These are phyloP conservation scores for Cyclargus thomasi DNA, from an alignment of 1,140 invertebrate species.

Conservation along the genomic window DNA sequence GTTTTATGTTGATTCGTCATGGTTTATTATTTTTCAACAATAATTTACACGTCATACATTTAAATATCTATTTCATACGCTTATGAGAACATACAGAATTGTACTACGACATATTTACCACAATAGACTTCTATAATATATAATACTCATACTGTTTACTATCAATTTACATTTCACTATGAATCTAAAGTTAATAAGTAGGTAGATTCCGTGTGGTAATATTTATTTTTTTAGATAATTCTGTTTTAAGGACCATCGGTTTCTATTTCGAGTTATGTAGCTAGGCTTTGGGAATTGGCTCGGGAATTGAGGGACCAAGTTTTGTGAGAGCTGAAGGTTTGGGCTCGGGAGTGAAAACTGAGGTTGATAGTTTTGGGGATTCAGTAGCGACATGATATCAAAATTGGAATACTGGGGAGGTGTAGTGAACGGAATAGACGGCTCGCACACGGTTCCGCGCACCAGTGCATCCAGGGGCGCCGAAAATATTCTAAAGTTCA, in stretches of 20 bases:
- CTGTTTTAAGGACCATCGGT: conserved; percentile 31
- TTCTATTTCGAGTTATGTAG: conserved; percentile 17
- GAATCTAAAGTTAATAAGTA: neutral
- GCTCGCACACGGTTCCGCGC: conserved; percentile 82
- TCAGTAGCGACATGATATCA: neutral
- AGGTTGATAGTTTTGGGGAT: neutral
- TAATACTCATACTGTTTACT: neutral
- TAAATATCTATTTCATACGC: neutral
- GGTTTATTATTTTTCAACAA: neutral
- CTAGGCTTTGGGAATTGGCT: conserved; percentile 20
- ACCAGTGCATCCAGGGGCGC: conserved; percentile 79
- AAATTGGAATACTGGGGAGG: neutral
- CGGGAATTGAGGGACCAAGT: conserved; percentile 17
- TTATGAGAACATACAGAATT: neutral
- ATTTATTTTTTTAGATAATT: conserved; percentile 22
- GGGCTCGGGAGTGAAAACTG: neutral
- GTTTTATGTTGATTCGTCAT: neutral
- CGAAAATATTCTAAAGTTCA: conserved; percentile 86
- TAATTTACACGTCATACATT: neutral
- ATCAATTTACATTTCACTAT: neutral
- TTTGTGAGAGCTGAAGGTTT: neutral
- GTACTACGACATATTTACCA: neutral
- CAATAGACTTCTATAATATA: too few species aligned
- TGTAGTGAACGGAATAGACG: conserved; percentile 6
- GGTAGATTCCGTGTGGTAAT: neutral